phyloP scores from a whole-genome alignment of 2,888 invertebrate genomes.

The Psococerastis gibbosa region DNA sequence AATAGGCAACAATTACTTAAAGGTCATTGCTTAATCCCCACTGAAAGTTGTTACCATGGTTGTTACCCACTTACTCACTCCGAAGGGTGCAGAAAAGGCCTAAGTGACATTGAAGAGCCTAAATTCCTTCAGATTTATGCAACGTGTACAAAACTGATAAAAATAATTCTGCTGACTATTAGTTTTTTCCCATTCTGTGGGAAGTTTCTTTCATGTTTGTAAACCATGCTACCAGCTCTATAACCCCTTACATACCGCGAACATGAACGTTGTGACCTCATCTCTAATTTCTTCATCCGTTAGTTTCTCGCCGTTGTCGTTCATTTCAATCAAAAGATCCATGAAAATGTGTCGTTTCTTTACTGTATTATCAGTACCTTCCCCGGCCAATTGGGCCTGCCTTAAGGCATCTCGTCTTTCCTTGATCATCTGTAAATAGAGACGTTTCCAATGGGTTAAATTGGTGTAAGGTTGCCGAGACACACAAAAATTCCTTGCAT shows the following conservation, averaged over 20 bases:
- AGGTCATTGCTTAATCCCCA: too few species aligned
- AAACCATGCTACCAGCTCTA: too few species aligned
- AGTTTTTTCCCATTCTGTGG: too few species aligned
- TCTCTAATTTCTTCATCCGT: constrained; percentile 9
- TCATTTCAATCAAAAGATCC: constrained; percentile 16
- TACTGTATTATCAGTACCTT: too few species aligned
- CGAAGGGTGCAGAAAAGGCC: too few species aligned
- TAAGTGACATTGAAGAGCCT: constrained; percentile 1
- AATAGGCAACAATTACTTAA: too few species aligned
- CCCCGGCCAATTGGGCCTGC: constrained; percentile 2
- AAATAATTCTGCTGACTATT: too few species aligned
- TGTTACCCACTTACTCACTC: background rate
- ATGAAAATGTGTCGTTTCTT: constrained; percentile 16
- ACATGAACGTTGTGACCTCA: constrained; percentile 5
- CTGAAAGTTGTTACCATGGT: background rate
- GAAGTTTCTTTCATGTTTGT: too few species aligned
- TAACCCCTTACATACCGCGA: background rate
- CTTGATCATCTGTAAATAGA: constrained; percentile 15
- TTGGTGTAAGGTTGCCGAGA: too few species aligned
- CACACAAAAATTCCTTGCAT: too few species aligned
- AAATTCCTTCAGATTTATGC: too few species aligned
- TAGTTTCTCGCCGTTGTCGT: constrained; percentile 12
- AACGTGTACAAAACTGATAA: too few species aligned
- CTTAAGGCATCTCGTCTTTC: constrained; percentile 14
- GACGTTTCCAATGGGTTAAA: constrained; percentile 3